Percentiles rank a stretch among this genome's conserved stretches.
Evolutionary conservation across 2,888 invertebrate species (phyloP).

Genomic region (Amphipoea oculea): DNA sequence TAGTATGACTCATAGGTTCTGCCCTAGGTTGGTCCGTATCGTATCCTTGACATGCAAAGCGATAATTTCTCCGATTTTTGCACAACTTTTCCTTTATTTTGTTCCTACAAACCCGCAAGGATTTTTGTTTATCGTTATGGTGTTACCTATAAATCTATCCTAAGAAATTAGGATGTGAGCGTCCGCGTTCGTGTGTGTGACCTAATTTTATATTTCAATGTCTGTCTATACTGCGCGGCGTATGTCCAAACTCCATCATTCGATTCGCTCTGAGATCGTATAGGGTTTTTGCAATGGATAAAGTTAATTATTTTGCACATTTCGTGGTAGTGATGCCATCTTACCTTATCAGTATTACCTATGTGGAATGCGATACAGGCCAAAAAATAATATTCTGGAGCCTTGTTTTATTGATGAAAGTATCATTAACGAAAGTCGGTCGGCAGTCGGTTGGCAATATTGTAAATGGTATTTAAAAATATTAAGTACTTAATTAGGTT

Average conservation of each 20-base stretch:
- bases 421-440: constrained; percentile 1
- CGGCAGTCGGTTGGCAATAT: not conserved
- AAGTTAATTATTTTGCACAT: not conserved
- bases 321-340: not conserved
- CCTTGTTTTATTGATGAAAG: not conserved
- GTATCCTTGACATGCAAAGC: constrained; percentile 47
- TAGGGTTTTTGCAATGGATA: constrained; percentile 35
- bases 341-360: not conserved
- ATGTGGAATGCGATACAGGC: too few relatives aligned
- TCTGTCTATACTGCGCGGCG: constrained; percentile 64
- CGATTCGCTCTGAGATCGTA: constrained; percentile 44
- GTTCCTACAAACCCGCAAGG: not conserved
- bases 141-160: constrained; percentile 49
- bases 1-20: constrained; percentile 55
- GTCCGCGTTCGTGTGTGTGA: constrained; percentile 61
- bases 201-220: constrained; percentile 70
- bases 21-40: constrained; percentile 35
- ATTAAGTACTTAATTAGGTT: not conserved
- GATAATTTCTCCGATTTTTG: constrained; percentile 47
- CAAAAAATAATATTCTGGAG: not conserved
- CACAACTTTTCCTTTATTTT: constrained; percentile 18
- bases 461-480: not conserved
- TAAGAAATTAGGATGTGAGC: constrained; percentile 65
- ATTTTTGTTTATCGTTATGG: constrained; percentile 37
- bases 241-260: constrained; percentile 55